Percentiles rank a stretch among this genome's conserved stretches.
Conservation (phyloP, 2,113 vertebrate species). For the Phalacrocorax brasilianus region DNA sequence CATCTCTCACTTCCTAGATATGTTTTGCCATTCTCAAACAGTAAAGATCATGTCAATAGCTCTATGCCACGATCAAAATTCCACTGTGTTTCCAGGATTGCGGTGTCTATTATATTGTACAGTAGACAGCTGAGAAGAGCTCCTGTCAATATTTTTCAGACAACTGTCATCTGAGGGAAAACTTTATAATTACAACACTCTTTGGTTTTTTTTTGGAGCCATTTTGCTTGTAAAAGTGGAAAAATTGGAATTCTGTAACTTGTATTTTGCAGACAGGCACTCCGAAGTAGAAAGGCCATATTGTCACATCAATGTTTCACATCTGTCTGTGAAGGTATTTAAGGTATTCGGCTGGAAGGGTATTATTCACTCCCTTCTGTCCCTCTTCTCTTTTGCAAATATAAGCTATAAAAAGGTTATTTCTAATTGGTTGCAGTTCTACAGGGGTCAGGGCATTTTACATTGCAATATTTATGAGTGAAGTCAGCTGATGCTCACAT, state of each 20-base stretch:
- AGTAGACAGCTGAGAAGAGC: background rate
- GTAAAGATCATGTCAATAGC: slow-evolving; percentile 34
- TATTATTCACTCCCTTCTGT: background rate
- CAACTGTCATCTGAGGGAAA: slow-evolving; percentile 4
- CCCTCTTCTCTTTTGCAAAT: background rate
- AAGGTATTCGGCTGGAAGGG: background rate
- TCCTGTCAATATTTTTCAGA: slow-evolving; percentile 33
- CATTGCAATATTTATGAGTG: background rate
- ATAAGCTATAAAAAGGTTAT: background rate
- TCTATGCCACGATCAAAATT: background rate
- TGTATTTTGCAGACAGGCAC: background rate
- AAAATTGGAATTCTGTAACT: background rate
- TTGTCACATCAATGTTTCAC: background rate
- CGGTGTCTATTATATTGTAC: background rate
- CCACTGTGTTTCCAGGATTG: background rate
- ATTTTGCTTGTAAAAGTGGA: background rate
- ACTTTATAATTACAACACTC: background rate
- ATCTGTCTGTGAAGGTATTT: background rate
- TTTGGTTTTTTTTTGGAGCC: background rate
- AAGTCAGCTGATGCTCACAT: background rate
- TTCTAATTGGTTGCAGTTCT: background rate
- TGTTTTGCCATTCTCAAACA: slow-evolving; percentile 1
- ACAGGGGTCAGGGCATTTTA: background rate
- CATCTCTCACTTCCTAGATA: background rate
- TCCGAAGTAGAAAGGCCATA: background rate